phyloP scores from a whole-genome alignment of 92 coral and sea anemone species.

The Parazoanthus swiftii region DNA sequence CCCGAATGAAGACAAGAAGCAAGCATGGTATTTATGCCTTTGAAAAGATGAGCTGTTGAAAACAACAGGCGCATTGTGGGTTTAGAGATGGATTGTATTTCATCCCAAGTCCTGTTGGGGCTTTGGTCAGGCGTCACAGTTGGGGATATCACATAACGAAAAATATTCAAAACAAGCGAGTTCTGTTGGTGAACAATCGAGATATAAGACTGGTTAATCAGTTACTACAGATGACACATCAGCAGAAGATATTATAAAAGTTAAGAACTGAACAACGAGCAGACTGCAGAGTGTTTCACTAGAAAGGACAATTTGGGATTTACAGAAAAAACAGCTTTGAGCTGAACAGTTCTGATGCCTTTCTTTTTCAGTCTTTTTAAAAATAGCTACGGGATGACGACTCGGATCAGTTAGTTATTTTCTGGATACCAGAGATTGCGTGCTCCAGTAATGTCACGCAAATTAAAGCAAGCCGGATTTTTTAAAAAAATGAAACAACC shows the following conservation, averaged over 20 bases:
- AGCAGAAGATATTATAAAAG: neutral
- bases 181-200: slow-evolving; percentile 39
- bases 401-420: too few relatives aligned
- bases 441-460: neutral
- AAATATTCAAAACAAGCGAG: slow-evolving; percentile 19
- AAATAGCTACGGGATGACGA: too few relatives aligned
- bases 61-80: slow-evolving; percentile 45
- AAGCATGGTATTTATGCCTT: slow-evolving; percentile 24
- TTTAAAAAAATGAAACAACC: too few relatives aligned
- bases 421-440: neutral
- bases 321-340: too few relatives aligned
- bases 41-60: slow-evolving; percentile 3
- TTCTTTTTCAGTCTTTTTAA: neutral
- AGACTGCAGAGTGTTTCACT: neutral
- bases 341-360: neutral
- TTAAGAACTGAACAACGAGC: neutral
- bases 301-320: neutral
- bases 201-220: slow-evolving; percentile 22
- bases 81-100: slow-evolving; percentile 17
- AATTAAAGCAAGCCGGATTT: neutral
- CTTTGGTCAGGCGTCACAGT: neutral
- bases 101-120: slow-evolving; percentile 30
- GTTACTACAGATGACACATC: slow-evolving; percentile 24
- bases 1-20: slow-evolving; percentile 26
- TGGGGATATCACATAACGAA: slow-evolving; percentile 28